Base-by-base conservation (phyloP, 1,140 invertebrate genomes). In the Drosophila micromelanica region DNA sequence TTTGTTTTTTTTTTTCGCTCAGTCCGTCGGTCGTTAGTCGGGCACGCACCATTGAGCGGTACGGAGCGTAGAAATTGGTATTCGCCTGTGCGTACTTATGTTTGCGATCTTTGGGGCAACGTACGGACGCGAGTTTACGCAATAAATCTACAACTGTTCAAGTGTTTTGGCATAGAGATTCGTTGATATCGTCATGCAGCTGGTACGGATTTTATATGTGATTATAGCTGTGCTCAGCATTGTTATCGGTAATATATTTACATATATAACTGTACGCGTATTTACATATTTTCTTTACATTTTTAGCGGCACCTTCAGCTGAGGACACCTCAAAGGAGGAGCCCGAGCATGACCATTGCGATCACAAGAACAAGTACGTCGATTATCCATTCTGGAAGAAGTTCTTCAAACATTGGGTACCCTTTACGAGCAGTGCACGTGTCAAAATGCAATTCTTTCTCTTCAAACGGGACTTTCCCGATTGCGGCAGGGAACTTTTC, bases 401-500 rank as follows among this genome's bases (percentile, higher is more conserved):
- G 51, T 90, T 91, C 59, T 86, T 91, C 32, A 90, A 78, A 13
- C 87, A 91, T 40, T 80, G 51, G 75, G 73, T 90, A 30, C 90
- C 90, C 3, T 91, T 91, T 42, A 77, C 67, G 1, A 75, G 75
- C 15, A 76, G 68, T 2, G 37, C 73, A 8, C 59, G 76, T 5
- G 81, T 90, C 3, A 90, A 87, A 68, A 90, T 91, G 90, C 78
- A 91, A 49, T 91, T 91, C 67, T 90, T 72, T 56, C 64, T 91
- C 6, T 91, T 90, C 49, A 91, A 91, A 57, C 49, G 78, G 30
- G 87, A 90, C 17, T 91, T 91, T 43, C 82, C 90, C 0, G 84
- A 91, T 35, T 91, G 90, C 45, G 90, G 90, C 46, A 76, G 73
- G 7, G 90, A 91, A 67, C 64, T 91, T 11, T 64, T 78, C 9